Conservation (phyloP, 2,113 vertebrate species). For the Eulacestoma nigropectus region DNA sequence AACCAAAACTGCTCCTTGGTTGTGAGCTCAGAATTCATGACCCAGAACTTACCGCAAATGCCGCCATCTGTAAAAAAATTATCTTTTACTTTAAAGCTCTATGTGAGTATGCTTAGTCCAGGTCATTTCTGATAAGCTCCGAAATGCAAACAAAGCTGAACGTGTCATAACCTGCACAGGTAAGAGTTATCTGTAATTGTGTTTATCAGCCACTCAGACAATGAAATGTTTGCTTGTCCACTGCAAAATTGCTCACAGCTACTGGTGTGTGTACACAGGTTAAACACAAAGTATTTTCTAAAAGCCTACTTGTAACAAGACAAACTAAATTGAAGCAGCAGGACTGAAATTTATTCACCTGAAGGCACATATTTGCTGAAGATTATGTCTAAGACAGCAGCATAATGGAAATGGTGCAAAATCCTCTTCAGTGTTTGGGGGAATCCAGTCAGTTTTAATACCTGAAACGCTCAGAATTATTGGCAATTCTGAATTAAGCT, state of each 20-base stretch:
- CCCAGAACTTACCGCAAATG: no score
- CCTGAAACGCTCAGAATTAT: neutral
- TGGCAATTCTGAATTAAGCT: neutral
- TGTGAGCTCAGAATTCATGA: neutral
- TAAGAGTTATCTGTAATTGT: neutral
- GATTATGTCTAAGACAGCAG: neutral
- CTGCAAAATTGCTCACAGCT: neutral
- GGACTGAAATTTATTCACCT: neutral
- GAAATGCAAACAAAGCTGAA: neutral
- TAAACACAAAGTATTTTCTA: neutral
- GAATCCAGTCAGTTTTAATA: neutral
- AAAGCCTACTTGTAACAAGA: neutral
- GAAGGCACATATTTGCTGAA: neutral
- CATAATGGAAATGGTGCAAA: neutral
- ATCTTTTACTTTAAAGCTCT: neutral
- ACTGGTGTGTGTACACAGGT: neutral
- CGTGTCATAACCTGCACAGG: neutral
- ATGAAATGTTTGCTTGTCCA: neutral
- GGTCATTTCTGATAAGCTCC: neutral
- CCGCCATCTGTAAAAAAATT: neutral
- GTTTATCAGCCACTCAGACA: neutral
- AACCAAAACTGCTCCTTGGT: neutral
- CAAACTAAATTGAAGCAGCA: neutral
- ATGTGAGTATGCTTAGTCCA: neutral
- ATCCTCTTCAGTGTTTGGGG: neutral